A percentile compares a stretch with the other conserved stretches of the same genome.
phyloP scores from a whole-genome alignment of 2,113 vertebrate genomes.

The Danionella cerebrum region DNA sequence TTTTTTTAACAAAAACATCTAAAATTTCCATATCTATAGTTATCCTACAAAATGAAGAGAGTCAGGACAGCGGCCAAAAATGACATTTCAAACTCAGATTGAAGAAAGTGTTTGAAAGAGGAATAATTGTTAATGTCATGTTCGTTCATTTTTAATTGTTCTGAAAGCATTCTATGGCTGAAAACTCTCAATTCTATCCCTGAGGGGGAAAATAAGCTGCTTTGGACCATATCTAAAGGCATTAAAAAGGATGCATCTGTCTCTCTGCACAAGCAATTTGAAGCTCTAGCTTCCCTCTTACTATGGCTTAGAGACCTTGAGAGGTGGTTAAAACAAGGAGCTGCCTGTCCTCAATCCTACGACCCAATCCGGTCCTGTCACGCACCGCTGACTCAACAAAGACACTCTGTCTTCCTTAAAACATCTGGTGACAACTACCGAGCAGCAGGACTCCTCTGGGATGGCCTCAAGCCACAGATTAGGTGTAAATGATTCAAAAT shows the following conservation, averaged over 20 bases:
- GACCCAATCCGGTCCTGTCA: slow-evolving; percentile 8
- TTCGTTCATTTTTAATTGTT: too few relatives aligned
- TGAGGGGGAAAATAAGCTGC: slow-evolving; percentile 18
- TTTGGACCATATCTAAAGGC: slow-evolving; percentile 25
- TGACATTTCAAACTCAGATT: too few relatives aligned
- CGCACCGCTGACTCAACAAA: slow-evolving; percentile 20
- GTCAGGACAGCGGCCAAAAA: too few relatives aligned
- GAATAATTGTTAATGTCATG: too few relatives aligned
- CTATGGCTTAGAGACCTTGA: slow-evolving; percentile 31
- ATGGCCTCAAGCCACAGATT: slow-evolving; percentile 17
- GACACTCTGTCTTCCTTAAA: slow-evolving; percentile 26
- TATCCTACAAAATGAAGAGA: too few relatives aligned
- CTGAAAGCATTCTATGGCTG: too few relatives aligned
- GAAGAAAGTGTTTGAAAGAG: too few relatives aligned
- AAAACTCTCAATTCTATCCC: too few relatives aligned
- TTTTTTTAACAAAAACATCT: too few relatives aligned
- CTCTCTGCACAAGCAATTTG: slow-evolving; percentile 32
- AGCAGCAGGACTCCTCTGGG: slow-evolving; percentile 12
- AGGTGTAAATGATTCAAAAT: slow-evolving; percentile 31
- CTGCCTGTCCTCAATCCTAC: slow-evolving; percentile 25
- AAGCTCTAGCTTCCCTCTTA: slow-evolving; percentile 25
- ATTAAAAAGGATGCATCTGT: slow-evolving; percentile 17
- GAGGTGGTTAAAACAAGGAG: slow-evolving; percentile 28
- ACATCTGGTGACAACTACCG: slow-evolving; percentile 33
- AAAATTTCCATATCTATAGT: too few relatives aligned